These are phyloP conservation scores for Drosophila truncata DNA, from an alignment of 1,140 invertebrate species.

Conservation along the genomic window DNA sequence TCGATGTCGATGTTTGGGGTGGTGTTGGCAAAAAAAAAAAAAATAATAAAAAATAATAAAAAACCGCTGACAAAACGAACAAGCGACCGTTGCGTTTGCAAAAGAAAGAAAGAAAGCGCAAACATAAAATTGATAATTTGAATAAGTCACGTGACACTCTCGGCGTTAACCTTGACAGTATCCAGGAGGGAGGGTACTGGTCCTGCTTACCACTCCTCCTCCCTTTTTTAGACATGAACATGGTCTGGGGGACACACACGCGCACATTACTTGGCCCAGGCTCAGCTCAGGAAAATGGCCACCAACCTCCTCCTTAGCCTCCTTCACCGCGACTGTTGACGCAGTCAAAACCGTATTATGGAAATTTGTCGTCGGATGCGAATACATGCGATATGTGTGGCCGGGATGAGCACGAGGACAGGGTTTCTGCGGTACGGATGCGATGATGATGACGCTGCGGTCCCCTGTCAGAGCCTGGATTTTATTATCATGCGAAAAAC, in stretches of 20 bases:
- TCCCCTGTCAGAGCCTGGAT: constrained; percentile 19
- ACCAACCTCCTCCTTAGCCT: background rate
- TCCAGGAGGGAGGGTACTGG: background rate
- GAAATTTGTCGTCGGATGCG: constrained; percentile 38
- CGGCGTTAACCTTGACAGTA: constrained; percentile 59
- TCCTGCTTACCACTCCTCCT: background rate
- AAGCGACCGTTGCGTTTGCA: constrained; percentile 4
- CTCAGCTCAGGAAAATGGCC: constrained; percentile 27
- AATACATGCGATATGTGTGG: constrained; percentile 39
- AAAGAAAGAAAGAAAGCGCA: constrained; percentile 66
- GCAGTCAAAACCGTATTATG: constrained; percentile 46
- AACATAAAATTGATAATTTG: constrained; percentile 81
- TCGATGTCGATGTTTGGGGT: background rate
- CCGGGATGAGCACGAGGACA: constrained; percentile 4
- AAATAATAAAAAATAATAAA: no score
- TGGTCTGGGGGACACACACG: constrained; percentile 12
- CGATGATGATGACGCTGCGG: constrained; percentile 20
- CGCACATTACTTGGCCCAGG: constrained; percentile 18
- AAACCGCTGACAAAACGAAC: constrained; percentile 42
- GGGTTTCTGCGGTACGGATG: constrained; percentile 11
- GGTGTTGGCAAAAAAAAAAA: background rate
- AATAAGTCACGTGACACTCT: constrained; percentile 78
- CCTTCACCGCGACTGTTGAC: constrained; percentile 40
- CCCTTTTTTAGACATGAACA: background rate
- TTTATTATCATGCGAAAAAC: constrained; percentile 44